phyloP scores from a whole-genome alignment of 2,113 vertebrate species.

The Otocyon megalotis region DNA sequence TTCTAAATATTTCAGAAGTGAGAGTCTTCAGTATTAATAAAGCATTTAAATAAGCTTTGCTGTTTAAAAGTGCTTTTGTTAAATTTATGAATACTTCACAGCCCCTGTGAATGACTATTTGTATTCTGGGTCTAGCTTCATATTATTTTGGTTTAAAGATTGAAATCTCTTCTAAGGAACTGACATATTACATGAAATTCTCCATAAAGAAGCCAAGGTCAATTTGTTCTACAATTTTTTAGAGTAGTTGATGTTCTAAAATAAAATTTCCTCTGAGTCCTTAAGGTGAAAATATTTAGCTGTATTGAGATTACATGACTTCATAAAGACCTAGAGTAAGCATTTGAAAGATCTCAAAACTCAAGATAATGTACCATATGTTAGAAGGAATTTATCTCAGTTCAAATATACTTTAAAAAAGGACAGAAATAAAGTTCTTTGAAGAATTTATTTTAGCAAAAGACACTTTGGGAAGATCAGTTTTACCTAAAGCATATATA shows the following conservation, averaged over 20 bases:
- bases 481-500: constrained; percentile 57
- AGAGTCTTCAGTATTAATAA: constrained; percentile 41
- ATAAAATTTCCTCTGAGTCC: constrained; percentile 6
- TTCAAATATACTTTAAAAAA: constrained; percentile 64
- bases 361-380: constrained; percentile 50
- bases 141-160: constrained; percentile 58
- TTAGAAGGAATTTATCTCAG: constrained; percentile 64
- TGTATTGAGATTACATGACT: constrained; percentile 65
- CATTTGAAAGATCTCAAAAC: constrained; percentile 60
- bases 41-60: background rate
- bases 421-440: constrained; percentile 63
- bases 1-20: constrained; percentile 34
- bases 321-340: constrained; percentile 60
- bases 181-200: constrained; percentile 7
- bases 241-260: constrained; percentile 45
- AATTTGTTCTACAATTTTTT: constrained; percentile 52
- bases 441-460: constrained; percentile 68
- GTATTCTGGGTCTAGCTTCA: constrained; percentile 12
- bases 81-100: background rate
- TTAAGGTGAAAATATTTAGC: constrained; percentile 60
- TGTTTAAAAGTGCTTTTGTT: constrained; percentile 35
- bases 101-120: background rate
- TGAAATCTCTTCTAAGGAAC: constrained; percentile 26
- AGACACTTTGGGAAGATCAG: constrained; percentile 51
- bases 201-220: constrained; percentile 19